Conservation (phyloP, 2,888 invertebrate species). For the Lepidocyrtinus sp. region DNA sequence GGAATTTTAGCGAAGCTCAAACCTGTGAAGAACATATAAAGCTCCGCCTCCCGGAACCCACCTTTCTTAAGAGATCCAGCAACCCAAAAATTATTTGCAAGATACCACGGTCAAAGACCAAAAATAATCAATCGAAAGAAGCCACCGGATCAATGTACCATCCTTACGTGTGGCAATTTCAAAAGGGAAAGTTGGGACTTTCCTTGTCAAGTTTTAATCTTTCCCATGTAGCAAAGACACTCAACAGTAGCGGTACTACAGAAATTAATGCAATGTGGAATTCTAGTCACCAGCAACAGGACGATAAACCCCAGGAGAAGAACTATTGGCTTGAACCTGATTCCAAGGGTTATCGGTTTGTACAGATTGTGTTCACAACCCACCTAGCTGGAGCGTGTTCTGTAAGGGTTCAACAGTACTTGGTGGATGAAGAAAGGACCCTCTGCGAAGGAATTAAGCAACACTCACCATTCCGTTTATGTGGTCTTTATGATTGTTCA, state of each 20-base stretch:
- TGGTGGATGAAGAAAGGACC: conserved; percentile 59
- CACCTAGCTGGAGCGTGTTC: conserved; percentile 56
- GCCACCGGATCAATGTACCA: conserved; percentile 37
- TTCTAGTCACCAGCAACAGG: not conserved
- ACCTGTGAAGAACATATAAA: conserved; percentile 61
- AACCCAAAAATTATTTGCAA: conserved; percentile 54
- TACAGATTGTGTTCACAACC: conserved; percentile 59
- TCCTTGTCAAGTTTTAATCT: conserved; percentile 54
- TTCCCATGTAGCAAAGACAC: not conserved
- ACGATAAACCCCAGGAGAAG: not conserved
- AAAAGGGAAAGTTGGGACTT: conserved; percentile 56
- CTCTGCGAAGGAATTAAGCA: conserved; percentile 48
- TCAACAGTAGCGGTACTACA: conserved; percentile 5
- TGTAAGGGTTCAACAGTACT: conserved; percentile 65
- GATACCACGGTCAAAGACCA: conserved; percentile 33
- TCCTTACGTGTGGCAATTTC: conserved; percentile 56
- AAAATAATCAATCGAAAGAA: conserved; percentile 14
- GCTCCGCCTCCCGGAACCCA: conserved; percentile 44
- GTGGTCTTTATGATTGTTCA: conserved; percentile 64
- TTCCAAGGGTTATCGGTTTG: conserved; percentile 34
- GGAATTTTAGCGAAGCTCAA: conserved; percentile 49
- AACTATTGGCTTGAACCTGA: conserved; percentile 40
- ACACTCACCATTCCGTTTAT: conserved; percentile 50
- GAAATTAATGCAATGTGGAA: not conserved
- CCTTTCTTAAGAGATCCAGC: conserved; percentile 35